Percentiles rank a stretch among this genome's conserved stretches.
Conservation (phyloP, 2,113 vertebrate genomes). For the Orientallactaga bullata region DNA sequence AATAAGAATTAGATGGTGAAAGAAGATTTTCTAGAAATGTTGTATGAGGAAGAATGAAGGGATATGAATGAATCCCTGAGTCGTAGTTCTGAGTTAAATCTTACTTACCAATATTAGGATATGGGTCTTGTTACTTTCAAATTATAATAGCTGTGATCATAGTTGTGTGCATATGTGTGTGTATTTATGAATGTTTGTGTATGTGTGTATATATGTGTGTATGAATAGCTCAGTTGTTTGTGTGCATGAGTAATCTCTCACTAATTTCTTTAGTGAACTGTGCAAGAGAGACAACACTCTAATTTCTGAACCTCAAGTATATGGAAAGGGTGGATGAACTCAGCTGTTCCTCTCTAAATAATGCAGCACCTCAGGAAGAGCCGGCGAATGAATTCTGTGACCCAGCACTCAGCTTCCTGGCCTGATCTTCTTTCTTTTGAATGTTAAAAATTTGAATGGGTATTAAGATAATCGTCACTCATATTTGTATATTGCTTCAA, state of each 20-base stretch:
- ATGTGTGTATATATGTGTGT: background rate
- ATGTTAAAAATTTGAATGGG: background rate
- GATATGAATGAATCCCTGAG: no score
- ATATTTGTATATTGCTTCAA: background rate
- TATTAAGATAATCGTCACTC: background rate
- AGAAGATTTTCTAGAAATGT: background rate
- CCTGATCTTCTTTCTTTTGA: background rate
- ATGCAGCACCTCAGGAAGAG: background rate
- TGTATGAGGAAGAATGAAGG: background rate
- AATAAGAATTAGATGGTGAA: background rate
- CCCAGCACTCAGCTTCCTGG: background rate
- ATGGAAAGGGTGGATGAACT: background rate
- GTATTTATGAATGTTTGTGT: background rate
- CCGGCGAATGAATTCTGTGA: background rate
- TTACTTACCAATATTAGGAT: background rate
- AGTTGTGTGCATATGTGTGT: background rate
- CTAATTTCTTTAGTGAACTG: background rate
- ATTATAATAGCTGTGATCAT: background rate
- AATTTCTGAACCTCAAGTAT: conserved; percentile 43
- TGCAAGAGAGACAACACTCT: background rate
- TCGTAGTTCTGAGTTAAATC: background rate
- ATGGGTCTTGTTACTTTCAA: background rate
- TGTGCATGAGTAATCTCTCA: background rate
- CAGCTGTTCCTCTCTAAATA: background rate
- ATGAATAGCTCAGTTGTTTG: background rate